Percentiles rank a stretch among this genome's conserved stretches.
Evolutionary conservation across 2,113 vertebrate genomes (phyloP).

Genomic region (Chionomys nivalis): DNA sequence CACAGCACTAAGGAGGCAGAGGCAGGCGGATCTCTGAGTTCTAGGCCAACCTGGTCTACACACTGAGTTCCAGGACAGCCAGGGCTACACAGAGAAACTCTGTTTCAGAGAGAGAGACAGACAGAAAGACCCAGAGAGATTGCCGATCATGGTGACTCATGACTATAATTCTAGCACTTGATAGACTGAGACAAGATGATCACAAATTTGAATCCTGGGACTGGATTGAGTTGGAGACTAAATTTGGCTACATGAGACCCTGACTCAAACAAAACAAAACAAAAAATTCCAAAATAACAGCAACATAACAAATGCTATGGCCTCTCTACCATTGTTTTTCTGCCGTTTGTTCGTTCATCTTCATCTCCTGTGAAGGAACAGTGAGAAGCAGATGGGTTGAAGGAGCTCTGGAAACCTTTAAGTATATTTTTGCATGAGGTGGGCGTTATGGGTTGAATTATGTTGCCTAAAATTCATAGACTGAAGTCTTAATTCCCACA

Average conservation of each 20-base stretch:
- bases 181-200: neutral
- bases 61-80: neutral
- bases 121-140: no score
- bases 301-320: neutral
- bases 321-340: neutral
- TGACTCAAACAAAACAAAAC: neutral
- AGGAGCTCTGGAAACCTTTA: slow-evolving; percentile 1
- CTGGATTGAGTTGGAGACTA: neutral
- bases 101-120: neutral
- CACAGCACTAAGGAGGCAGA: neutral
- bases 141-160: neutral
- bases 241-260: neutral
- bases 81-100: neutral
- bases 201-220: neutral
- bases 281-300: neutral
- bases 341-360: neutral
- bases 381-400: neutral
- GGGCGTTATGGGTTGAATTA: slow-evolving; percentile 27
- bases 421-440: slow-evolving; percentile 45
- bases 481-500: neutral
- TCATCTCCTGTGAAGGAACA: slow-evolving; percentile 8
- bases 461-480: neutral
- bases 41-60: neutral
- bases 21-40: neutral
- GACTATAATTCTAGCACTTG: neutral